These are phyloP conservation scores for Torymus aiolomorphi DNA, from an alignment of 2,888 invertebrate species.

Conservation along the genomic window DNA sequence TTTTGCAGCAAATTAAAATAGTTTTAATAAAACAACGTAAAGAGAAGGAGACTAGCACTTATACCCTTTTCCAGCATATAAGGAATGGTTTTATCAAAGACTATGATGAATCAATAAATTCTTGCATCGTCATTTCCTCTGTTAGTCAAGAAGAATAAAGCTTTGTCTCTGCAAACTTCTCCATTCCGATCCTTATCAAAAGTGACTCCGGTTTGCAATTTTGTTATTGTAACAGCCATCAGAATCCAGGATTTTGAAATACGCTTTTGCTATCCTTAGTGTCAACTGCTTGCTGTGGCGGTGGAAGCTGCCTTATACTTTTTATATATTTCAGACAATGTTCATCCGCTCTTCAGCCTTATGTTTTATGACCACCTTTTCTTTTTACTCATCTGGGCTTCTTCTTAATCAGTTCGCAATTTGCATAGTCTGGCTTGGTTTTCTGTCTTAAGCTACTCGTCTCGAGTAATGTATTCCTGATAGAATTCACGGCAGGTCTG, in stretches of 20 bases:
- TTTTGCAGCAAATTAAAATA: no score
- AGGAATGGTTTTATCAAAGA: slow-evolving; percentile 86
- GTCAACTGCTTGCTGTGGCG: slow-evolving; percentile 77
- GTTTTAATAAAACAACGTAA: no score
- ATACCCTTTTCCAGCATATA: slow-evolving; percentile 86
- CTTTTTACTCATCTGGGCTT: slow-evolving; percentile 88
- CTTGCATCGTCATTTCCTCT: slow-evolving; percentile 81
- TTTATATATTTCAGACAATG: slow-evolving; percentile 85
- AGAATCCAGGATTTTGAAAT: slow-evolving; percentile 87
- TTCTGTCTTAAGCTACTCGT: slow-evolving; percentile 85
- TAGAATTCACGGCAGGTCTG: no score
- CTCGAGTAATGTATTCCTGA: slow-evolving; percentile 82
- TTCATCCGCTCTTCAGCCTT: slow-evolving; percentile 85
- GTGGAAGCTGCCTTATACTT: slow-evolving; percentile 82
- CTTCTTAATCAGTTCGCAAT: slow-evolving; percentile 83
- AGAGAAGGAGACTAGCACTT: slow-evolving; percentile 63
- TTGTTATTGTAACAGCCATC: slow-evolving; percentile 84
- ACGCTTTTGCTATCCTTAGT: slow-evolving; percentile 81
- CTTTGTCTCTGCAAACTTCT: slow-evolving; percentile 91
- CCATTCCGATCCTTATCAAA: slow-evolving; percentile 96
- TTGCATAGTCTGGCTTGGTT: slow-evolving; percentile 84
- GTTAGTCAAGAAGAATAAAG: slow-evolving; percentile 84
- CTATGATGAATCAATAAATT: slow-evolving; percentile 84
- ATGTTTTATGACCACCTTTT: slow-evolving; percentile 85
- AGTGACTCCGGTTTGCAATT: slow-evolving; percentile 83